phyloP scores from a whole-genome alignment of 2,797 vertebrate species.

The Choloepus didactylus region DNA sequence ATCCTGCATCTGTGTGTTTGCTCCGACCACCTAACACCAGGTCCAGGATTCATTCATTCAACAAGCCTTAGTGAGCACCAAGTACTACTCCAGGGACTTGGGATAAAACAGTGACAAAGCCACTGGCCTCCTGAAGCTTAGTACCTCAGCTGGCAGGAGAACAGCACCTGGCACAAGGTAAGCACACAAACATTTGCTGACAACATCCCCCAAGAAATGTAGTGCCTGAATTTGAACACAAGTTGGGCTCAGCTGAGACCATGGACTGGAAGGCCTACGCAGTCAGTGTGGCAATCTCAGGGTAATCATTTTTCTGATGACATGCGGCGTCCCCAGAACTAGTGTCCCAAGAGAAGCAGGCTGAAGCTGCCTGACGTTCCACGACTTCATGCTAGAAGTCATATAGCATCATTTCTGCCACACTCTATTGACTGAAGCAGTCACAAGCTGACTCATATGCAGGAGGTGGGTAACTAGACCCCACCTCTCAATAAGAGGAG shows the following conservation, averaged over 20 bases:
- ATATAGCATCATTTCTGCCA: background rate
- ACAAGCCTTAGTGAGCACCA: background rate
- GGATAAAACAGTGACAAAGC: background rate
- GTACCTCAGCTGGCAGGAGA: background rate
- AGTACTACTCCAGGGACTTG: background rate
- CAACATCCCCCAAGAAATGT: background rate
- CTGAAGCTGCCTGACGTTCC: background rate
- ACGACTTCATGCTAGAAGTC: background rate
- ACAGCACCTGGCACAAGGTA: background rate
- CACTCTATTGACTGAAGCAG: background rate
- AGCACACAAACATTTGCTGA: background rate
- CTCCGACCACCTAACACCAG: background rate
- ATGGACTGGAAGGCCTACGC: rapidly evolving
- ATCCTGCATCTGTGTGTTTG: background rate
- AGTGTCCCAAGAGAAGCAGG: background rate
- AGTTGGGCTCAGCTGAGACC: background rate
- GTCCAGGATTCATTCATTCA: background rate
- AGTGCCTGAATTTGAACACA: background rate
- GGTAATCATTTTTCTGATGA: background rate
- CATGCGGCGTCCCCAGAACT: background rate
- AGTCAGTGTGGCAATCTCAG: background rate
- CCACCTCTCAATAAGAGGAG: background rate
- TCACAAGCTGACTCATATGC: background rate
- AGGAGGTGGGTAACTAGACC: background rate
- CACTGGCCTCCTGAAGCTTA: background rate